Conservation (phyloP, 1,140 invertebrate species). For the Drosophila serrata region DNA sequence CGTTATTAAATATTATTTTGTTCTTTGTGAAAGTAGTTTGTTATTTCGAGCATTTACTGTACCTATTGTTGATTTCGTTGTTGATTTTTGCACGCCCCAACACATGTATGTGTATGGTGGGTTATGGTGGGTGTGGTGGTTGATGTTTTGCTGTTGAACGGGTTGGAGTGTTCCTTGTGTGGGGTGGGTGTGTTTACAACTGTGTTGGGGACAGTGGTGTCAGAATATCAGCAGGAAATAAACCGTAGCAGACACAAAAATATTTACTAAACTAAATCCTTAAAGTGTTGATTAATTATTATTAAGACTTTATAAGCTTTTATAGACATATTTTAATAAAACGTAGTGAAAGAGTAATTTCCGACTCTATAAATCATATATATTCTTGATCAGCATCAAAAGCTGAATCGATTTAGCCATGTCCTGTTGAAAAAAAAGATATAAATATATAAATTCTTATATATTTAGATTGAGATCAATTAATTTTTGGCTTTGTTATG, state of each 20-base stretch:
- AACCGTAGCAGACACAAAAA: not conserved
- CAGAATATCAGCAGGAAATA: conserved; percentile 8
- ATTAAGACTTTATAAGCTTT: not conserved
- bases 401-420: too few relatives aligned
- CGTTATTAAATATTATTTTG: too few relatives aligned
- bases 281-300: not conserved
- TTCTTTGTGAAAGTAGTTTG: not conserved
- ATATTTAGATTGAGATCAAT: too few relatives aligned
- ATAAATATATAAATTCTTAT: too few relatives aligned
- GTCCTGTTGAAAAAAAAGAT: too few relatives aligned
- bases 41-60: not conserved
- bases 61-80: conserved; percentile 28
- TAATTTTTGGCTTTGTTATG: too few relatives aligned
- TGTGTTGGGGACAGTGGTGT: conserved; percentile 1
- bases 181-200: conserved; percentile 6
- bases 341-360: too few relatives aligned
- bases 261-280: not conserved
- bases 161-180: not conserved
- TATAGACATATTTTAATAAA: not conserved
- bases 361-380: too few relatives aligned
- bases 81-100: conserved; percentile 56
- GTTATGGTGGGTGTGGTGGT: conserved; percentile 16
- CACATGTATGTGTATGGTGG: conserved; percentile 37
- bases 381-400: too few relatives aligned
- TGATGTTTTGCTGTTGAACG: conserved; percentile 4